Base-by-base conservation (phyloP, 2,888 invertebrate species). In the Drosophila kuntzei region DNA sequence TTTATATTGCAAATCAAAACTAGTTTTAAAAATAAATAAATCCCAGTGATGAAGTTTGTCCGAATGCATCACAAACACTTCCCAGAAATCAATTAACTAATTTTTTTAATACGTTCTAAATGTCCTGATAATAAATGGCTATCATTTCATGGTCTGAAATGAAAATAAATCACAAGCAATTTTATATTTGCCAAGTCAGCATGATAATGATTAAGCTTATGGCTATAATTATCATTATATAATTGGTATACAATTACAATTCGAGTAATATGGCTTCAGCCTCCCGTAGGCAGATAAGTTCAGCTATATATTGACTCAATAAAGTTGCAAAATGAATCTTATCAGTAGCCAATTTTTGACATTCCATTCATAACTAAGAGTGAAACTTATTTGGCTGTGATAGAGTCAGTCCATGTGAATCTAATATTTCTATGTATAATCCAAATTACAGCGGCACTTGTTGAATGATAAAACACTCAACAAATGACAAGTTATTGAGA, bases 401-500 rank as follows among this genome's bases (percentile, higher is more conserved):
- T 41, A 41, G n/a, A 11, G 7, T 16, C 7, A 8, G n/a, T 29
- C 7, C 16, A 36, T 34, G 14, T 22, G 34, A 43, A 18, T 27
- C 27, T 44, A 51, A 46, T 59, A 32, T 34, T 29, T 58, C 11
- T 37, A 12, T 25, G 8, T 50, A 47, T 51, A 14, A 66, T 64
- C 53, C 25, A 39, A 11, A 49, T 76, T 80, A 3, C 44, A 87
- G 87, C 51, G 64, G 49, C 72, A 64, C 69, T 65, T 57, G 65
- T 64, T 68, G 66, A 49, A 47, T 49, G 64, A 72, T 51, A 65
- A 36, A 55, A 44, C 43, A 32, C 37, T 58, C 32, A 64, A 76
- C 80, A 76, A 77, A 80, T 80, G 80, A 76, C 63, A 63, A 54
- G 34, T 34, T 44, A 60, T 61, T 83, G 53, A 83, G 36, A 36